phyloP scores from a whole-genome alignment of 2,113 vertebrate species.

The Ceyx melanurus region DNA sequence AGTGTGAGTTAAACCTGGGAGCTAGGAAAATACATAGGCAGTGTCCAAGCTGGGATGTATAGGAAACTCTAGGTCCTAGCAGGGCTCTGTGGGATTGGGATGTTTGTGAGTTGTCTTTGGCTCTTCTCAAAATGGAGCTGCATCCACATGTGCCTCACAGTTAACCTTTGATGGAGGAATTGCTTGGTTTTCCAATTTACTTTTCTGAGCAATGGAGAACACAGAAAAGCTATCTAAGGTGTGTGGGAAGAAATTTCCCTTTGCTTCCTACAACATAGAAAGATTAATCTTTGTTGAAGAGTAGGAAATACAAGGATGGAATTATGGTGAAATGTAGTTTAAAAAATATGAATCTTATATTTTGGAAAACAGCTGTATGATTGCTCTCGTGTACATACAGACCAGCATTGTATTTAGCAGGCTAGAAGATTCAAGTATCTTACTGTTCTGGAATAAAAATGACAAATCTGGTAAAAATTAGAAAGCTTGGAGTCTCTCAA shows the following conservation, averaged over 20 bases:
- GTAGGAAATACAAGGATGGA: constrained; percentile 27
- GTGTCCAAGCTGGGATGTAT: background rate
- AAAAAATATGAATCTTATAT: background rate
- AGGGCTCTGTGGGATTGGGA: background rate
- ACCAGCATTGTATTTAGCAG: background rate
- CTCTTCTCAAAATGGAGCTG: background rate
- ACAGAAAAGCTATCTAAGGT: background rate
- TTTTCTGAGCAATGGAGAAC: background rate
- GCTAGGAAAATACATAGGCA: background rate
- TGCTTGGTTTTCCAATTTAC: background rate
- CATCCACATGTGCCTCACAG: background rate
- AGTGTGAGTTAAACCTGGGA: background rate
- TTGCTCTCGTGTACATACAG: background rate
- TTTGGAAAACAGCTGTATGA: background rate
- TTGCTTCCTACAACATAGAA: background rate
- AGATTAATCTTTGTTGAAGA: background rate
- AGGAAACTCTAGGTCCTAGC: background rate
- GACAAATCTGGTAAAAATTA: background rate
- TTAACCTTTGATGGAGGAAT: background rate
- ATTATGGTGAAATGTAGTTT: background rate
- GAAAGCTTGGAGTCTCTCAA: background rate
- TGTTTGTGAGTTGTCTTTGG: background rate
- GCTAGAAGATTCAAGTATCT: background rate
- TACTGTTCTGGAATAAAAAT: background rate
- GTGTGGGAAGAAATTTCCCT: background rate